Evolutionary conservation across 2,797 vertebrate genomes (phyloP), one percentile per base, ranked within the genome.

Genomic region (Scarus forsteni): DNA sequence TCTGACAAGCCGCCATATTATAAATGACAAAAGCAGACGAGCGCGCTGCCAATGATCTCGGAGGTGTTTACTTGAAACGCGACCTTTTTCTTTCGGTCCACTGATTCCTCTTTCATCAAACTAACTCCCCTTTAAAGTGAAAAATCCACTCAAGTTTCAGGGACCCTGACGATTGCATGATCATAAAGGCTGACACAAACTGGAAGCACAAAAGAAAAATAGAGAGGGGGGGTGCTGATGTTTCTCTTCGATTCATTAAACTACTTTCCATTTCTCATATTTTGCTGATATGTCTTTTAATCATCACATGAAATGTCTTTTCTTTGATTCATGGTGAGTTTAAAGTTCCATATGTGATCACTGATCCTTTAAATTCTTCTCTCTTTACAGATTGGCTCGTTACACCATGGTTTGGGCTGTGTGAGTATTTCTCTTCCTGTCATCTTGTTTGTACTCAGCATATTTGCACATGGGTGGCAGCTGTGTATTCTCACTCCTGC

Each of bases 341-440:
- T 11, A 8, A 52, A 56, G 34, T 16, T 10, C 16, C 0, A 0
- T 14, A 56, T 48, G 40, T 44, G 40, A 39, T 64, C 48, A 58
- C 36, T 55, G 46, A 72, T 53, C 43, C 36, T 10, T 66, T 58
- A 9, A 66, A 78, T 66, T 63, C 62, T 7, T 86, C 38, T 70
- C 43, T 74, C 34, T 75, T 40, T 40, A n/a, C 80, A 99, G 98
- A 99, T 99, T 15, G 97, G 98, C 88, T 98, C 98, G 67, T 92
- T 99, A 75, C 98, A 99, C 83, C 98, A 97, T 0, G 98, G 98
- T 77, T 96, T 99, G 72, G 97, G 97, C 88, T 99, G 97, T 93
- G 98, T 99, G 93, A 92, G 98, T 98, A 94, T 90, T 85, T 49
- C 79, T 71, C 60, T 69, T 77, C 56, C 49, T 70, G 11, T 60